Conservation (phyloP, 2,888 invertebrate species). For the Eristalis intricaria region DNA sequence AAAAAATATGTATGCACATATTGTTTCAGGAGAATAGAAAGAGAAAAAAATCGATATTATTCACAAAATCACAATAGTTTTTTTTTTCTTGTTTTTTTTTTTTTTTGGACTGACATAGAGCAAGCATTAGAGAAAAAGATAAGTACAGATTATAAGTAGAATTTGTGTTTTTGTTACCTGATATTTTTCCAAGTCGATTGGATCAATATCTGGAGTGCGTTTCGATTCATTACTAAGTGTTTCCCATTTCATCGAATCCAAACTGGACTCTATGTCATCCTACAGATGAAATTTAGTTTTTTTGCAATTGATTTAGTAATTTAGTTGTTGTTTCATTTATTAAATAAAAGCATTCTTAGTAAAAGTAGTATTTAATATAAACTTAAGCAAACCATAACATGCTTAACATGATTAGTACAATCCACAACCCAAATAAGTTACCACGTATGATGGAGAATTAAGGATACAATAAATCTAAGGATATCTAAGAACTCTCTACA, state of each 20-base stretch:
- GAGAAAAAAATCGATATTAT: constrained; percentile 39
- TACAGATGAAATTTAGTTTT: constrained; percentile 64
- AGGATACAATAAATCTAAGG: not conserved
- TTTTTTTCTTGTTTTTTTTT: not conserved
- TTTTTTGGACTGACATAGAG: constrained; percentile 55
- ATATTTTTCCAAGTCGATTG: constrained; percentile 91
- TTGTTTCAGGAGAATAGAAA: constrained; percentile 18
- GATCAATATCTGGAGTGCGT: constrained; percentile 89
- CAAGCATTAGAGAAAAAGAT: constrained; percentile 38
- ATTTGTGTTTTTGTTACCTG: constrained; percentile 82
- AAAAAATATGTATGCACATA: constrained; percentile 3
- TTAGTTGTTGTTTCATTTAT: constrained; percentile 24
- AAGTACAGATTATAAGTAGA: constrained; percentile 38
- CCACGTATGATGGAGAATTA: not conserved
- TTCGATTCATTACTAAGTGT: constrained; percentile 85
- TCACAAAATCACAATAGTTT: constrained; percentile 18
- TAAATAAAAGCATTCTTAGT: constrained; percentile 21
- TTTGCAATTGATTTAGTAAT: not conserved
- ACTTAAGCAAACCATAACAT: constrained; percentile 3
- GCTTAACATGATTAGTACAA: constrained; percentile 30
- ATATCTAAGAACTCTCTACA: not conserved
- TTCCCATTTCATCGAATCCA: constrained; percentile 84
- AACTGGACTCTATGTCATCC: constrained; percentile 78
- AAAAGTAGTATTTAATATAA: not conserved
- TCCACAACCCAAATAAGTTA: constrained; percentile 28